Base-by-base conservation (phyloP, 2,888 invertebrate genomes). In the Thera britannica region DNA sequence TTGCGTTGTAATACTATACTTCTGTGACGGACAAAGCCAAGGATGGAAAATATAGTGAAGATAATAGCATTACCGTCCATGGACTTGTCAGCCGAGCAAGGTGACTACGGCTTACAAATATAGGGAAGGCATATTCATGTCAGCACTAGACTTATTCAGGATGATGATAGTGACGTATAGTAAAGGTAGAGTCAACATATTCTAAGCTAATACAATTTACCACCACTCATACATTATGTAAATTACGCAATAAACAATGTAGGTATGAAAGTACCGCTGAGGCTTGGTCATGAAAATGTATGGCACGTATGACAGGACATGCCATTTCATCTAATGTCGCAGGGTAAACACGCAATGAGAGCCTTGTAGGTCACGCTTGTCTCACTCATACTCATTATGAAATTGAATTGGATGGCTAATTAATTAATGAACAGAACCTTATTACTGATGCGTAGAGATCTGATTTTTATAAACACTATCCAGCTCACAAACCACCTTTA, bases 321-420 rank as follows among this genome's bases (percentile, higher is more conserved):
- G 64, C 54, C 58, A 62, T 65, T 61, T 48, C 58, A 61, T 65
- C 46, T 35, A 49, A 44, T 7, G 44, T 46, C 62, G 65, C 69
- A 62, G 61, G 65, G 62, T 62, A 62, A 62, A 58, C 51, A 57
- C 57, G 62, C 58, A 62, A 69, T 46, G 51, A 35, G 51, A 65
- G 23, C 58, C 49, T 58, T 61, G 52, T 58, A 62, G 54, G 48
- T 63, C 56, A 49, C 56, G 57, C 55, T n/a, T 41, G 59, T 68
- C 60, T 35, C 54, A 57, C 23, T 59, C 35, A 38, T 55, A 12
- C 6, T 44, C 8, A 58, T 38, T 38, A 38, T 52, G 4, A 38
- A 3, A 55, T 3, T 38, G 35, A 35, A 54, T 36, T 54, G 34
- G 12, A 23, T 7, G 2, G 23, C 23, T 23, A 49, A n/a, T n/a